A percentile compares a stretch with the other conserved stretches of the same genome.
These are phyloP conservation scores for Ips typographus DNA, from an alignment of 1,140 invertebrate genomes.

Conservation along the genomic window DNA sequence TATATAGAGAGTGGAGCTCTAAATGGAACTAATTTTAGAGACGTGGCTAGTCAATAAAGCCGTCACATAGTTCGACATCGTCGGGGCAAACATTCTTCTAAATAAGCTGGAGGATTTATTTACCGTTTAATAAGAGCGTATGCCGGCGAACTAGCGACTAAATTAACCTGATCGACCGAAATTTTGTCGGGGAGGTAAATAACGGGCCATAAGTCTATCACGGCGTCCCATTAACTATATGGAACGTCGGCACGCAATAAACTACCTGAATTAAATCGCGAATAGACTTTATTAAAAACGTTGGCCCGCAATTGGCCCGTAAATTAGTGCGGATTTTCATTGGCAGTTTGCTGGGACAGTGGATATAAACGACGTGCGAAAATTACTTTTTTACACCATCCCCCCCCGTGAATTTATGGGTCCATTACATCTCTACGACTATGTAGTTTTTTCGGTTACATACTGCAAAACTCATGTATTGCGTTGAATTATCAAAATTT, in stretches of 20 bases:
- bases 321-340: slow-evolving; percentile 30
- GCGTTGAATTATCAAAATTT: no score
- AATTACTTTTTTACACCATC: not conserved
- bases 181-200: slow-evolving; percentile 37
- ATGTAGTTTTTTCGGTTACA: no score
- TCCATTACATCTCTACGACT: not conserved
- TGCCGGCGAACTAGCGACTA: slow-evolving; percentile 34
- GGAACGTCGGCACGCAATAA: slow-evolving; percentile 26
- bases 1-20: no score
- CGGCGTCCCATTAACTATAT: slow-evolving; percentile 31
- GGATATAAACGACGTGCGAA: slow-evolving; percentile 16
- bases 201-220: slow-evolving; percentile 43
- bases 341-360: slow-evolving; percentile 17
- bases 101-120: slow-evolving; percentile 26
- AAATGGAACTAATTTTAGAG: no score
- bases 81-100: not conserved
- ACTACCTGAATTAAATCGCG: slow-evolving; percentile 29
- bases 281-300: slow-evolving; percentile 33
- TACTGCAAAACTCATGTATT: no score
- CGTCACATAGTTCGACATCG: not conserved
- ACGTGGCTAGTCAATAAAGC: no score
- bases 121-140: slow-evolving; percentile 37
- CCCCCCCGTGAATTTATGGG: not conserved
- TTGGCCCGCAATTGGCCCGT: slow-evolving; percentile 30
- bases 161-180: slow-evolving; percentile 39